Conservation (phyloP, 2,888 invertebrate species). For the Nomada goodeniana region DNA sequence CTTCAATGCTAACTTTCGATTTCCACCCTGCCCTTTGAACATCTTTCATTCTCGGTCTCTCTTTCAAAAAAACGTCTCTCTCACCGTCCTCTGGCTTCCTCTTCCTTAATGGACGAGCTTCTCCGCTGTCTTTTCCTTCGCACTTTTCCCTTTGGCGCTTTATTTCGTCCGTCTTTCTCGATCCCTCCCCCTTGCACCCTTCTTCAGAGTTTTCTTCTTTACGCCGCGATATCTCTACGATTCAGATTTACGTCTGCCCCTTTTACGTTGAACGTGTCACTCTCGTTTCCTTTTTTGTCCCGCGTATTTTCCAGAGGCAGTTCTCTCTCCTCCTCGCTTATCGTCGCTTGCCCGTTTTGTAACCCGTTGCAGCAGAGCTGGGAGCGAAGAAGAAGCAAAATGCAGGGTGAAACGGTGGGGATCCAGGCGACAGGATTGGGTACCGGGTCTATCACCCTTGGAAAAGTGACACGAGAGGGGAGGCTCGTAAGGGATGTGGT, state of each 20-base stretch:
- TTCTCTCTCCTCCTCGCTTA: constrained; percentile 45
- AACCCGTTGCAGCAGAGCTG: constrained; percentile 23
- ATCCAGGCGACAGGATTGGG: constrained; percentile 63
- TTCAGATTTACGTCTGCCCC: constrained; percentile 22
- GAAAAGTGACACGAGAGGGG: constrained; percentile 57
- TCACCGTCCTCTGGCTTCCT: constrained; percentile 4
- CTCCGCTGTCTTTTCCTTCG: constrained; percentile 7
- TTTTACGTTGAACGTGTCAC: constrained; percentile 27
- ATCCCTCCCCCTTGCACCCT: background rate
- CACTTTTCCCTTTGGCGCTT: constrained; percentile 25
- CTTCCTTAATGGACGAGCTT: constrained; percentile 12
- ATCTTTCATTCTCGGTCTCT: background rate
- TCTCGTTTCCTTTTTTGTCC: constrained; percentile 14
- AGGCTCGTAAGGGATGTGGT: constrained; percentile 49
- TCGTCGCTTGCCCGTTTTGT: constrained; percentile 44
- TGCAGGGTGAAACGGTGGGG: constrained; percentile 50
- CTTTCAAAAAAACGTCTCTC: background rate
- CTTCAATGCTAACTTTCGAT: constrained; percentile 14
- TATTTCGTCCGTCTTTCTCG: constrained; percentile 31
- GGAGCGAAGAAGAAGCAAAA: constrained; percentile 26
- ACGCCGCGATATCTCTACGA: constrained; percentile 25
- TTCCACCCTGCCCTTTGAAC: constrained; percentile 12
- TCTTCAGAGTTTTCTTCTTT: background rate
- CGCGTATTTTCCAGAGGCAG: background rate
- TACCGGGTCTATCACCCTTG: constrained; percentile 54